Evolutionary conservation across 2,797 vertebrate species (phyloP), one percentile per base, ranked within the genome.

Genomic region (Mustela erminea): DNA sequence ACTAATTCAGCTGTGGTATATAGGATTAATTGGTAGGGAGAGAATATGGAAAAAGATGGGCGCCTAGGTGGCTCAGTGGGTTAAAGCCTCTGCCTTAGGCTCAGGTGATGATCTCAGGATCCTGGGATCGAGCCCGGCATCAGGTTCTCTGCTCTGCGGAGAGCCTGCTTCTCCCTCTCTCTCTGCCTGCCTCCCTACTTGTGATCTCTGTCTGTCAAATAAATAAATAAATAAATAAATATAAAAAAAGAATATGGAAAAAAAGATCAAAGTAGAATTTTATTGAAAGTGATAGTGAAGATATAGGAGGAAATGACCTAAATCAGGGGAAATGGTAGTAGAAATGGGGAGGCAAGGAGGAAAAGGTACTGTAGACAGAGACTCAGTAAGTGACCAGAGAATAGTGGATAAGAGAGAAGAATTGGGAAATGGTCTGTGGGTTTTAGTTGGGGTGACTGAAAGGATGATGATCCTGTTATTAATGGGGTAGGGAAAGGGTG

Each of bases 211-310:
- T 49, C 13, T 49, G 49, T 52, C 49, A 52, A 52, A 52, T 15
- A 52, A 52, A 49, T 49, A 52, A 52, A 52, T 15, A 52, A 52
- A 49, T 49, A 49, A 49, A 49, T 49, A 52, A 17, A 52, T 52
- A 52, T 15, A 5, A 52, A 52, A 52, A 49, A 15, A 49, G 49
- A 49, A 52, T 52, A 52, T 52, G 49, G 49, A 86, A 60, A 43
- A 43, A 86, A 68, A 92, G 80, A 82, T 88, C 60, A 78, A 78
- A 81, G 74, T 83, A 49, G 58, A 93, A 82, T 86, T 88, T 96
- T 60, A 90, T 7, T 86, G 54, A 77, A 82, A 81, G 38, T 92
- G 35, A 82, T 82, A 81, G 38, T 94, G 35, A 82, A 82, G 38
- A 38, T 68, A 68, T 8, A 90, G 75, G 35, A 90, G 25, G 52